Percentiles rank a stretch among this genome's conserved stretches.
Conservation (phyloP, 2,113 vertebrate genomes). For the Mastomys natalensis region DNA sequence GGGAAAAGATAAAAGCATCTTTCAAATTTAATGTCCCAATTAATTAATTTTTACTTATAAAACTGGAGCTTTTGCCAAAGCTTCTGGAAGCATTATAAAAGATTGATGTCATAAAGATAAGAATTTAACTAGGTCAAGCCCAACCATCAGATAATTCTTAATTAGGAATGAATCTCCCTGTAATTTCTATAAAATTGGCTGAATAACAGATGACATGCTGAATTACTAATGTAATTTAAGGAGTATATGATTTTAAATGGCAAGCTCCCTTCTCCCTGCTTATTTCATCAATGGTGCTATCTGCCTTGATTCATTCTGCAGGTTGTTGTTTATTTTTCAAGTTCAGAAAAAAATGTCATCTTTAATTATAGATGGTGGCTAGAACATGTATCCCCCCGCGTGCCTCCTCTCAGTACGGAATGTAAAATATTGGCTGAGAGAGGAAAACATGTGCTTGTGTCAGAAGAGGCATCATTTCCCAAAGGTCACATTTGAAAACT, state of each 20-base stretch:
- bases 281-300: constrained; percentile 44
- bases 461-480: constrained; percentile 60
- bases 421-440: constrained; percentile 70
- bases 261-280: not conserved
- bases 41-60: constrained; percentile 85
- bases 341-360: constrained; percentile 74
- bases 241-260: constrained; percentile 47
- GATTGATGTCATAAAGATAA: constrained; percentile 83
- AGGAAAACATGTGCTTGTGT: constrained; percentile 77
- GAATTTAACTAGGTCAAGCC: constrained; percentile 83
- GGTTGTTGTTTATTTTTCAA: constrained; percentile 74
- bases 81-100: constrained; percentile 81
- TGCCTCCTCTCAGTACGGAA: constrained; percentile 45
- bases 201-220: constrained; percentile 75
- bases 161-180: constrained; percentile 81
- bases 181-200: constrained; percentile 82
- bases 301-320: constrained; percentile 21
- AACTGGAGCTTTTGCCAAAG: constrained; percentile 73
- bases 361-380: constrained; percentile 72
- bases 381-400: not conserved
- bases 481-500: constrained; percentile 81
- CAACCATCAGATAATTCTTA: constrained; percentile 81
- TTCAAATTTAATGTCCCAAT: constrained; percentile 83
- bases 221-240: constrained; percentile 71
- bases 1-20: constrained; percentile 82